phyloP scores from a whole-genome alignment of 2,113 vertebrate genomes.

The Cisticola juncidis region DNA sequence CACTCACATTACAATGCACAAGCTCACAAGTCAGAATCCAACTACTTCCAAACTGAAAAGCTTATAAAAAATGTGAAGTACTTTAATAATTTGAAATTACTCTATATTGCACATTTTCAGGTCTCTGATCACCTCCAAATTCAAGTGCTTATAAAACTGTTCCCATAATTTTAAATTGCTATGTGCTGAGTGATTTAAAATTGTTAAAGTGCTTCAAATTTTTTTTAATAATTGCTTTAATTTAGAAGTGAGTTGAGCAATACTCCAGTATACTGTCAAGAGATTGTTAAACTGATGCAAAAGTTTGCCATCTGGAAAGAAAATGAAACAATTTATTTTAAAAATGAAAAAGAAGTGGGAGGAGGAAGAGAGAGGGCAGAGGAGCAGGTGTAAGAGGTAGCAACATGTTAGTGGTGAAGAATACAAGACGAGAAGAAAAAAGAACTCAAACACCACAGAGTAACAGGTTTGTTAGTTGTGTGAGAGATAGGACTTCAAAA shows the following conservation, averaged over 20 bases:
- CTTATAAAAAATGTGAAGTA: slow-evolving; percentile 76
- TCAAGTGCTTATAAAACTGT: slow-evolving; percentile 77
- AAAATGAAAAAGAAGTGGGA: background rate
- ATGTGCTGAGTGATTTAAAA: slow-evolving; percentile 75
- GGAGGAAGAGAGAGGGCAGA: background rate
- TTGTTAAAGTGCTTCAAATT: slow-evolving; percentile 77
- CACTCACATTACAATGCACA: slow-evolving; percentile 31
- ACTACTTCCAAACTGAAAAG: slow-evolving; percentile 70
- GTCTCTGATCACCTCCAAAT: slow-evolving; percentile 79
- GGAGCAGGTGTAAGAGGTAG: background rate
- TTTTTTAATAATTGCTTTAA: slow-evolving; percentile 79
- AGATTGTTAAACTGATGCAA: slow-evolving; percentile 66
- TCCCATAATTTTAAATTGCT: slow-evolving; percentile 80
- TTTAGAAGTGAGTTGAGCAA: slow-evolving; percentile 74
- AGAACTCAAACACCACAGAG: background rate
- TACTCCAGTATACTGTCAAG: slow-evolving; percentile 70
- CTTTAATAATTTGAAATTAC: slow-evolving; percentile 79
- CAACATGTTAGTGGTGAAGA: background rate
- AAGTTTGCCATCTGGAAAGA: slow-evolving; percentile 69
- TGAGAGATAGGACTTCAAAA: background rate
- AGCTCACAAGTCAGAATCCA: slow-evolving; percentile 59
- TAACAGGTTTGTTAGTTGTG: background rate
- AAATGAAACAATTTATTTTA: slow-evolving; percentile 42
- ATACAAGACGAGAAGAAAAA: background rate
- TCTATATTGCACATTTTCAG: slow-evolving; percentile 72